phyloP scores from a whole-genome alignment of 1,140 invertebrate species.

The Rhopalosiphum maidis region DNA sequence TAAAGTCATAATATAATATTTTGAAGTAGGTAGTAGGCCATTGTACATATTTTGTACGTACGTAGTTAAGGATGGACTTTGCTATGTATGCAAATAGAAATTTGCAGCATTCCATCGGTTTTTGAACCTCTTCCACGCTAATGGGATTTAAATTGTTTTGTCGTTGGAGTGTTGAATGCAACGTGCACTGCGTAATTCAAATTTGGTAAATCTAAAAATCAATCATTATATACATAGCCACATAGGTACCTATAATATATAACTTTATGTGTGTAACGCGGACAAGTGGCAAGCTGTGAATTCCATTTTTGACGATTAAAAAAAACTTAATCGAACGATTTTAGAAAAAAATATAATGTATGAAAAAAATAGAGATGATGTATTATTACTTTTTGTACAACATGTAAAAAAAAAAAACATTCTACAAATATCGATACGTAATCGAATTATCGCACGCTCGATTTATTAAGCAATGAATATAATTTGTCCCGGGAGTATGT shows the following conservation, averaged over 20 bases:
- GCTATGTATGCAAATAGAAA: not conserved
- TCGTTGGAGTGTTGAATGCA: not conserved
- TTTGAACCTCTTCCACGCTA: not conserved
- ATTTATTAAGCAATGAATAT: conserved; percentile 1
- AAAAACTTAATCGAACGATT: not conserved
- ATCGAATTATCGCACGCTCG: not conserved
- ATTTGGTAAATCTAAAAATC: not conserved
- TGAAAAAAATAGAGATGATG: not conserved
- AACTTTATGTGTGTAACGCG: not conserved
- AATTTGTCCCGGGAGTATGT: not conserved
- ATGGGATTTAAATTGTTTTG: not conserved
- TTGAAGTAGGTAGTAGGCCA: not conserved
- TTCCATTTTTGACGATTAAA: not conserved
- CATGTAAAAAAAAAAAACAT: not conserved
- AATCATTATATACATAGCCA: not conserved
- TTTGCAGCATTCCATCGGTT: not conserved
- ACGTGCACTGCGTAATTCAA: not conserved
- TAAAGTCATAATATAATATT: not conserved
- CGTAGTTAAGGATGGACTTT: not conserved
- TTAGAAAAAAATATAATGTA: not conserved
- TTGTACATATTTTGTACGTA: not conserved
- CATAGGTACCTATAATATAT: not conserved
- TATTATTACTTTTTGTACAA: conserved; percentile 2
- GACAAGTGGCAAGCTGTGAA: not conserved
- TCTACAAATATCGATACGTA: not conserved